phyloP scores from a whole-genome alignment of 2,113 vertebrate species.

The Proterorhinus semilunaris region DNA sequence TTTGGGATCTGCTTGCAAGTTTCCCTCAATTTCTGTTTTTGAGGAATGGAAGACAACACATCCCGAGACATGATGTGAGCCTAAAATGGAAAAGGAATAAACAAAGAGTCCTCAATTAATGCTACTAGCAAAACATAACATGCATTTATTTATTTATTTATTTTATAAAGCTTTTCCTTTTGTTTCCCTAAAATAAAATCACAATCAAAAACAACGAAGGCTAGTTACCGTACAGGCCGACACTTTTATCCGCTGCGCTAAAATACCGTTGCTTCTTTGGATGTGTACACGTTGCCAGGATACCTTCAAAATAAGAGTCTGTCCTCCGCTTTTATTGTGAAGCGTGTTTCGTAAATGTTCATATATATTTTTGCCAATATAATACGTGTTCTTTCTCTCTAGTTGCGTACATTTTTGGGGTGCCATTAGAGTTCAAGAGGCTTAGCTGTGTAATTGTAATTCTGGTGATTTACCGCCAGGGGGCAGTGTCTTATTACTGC shows the following conservation, averaged over 20 bases:
- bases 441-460: neutral
- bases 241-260: neutral
- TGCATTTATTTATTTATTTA: too few species aligned
- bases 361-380: too few species aligned
- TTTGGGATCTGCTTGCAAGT: neutral
- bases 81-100: neutral
- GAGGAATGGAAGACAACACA: neutral
- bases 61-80: neutral
- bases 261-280: neutral
- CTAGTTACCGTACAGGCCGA: neutral
- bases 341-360: too few species aligned
- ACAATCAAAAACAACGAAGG: neutral
- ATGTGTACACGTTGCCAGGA: slow-evolving; percentile 8
- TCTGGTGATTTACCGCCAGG: neutral
- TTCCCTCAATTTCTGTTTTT: neutral
- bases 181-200: neutral
- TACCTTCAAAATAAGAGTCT: neutral
- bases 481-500: neutral
- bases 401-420: too few species aligned
- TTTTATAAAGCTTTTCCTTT: too few species aligned
- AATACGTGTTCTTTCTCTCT: too few species aligned
- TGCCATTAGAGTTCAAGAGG: too few species aligned
- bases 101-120: neutral
- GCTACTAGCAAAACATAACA: neutral
- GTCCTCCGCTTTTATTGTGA: neutral